Conservation (phyloP, 2,113 vertebrate species). For the Eidolon helvum region DNA sequence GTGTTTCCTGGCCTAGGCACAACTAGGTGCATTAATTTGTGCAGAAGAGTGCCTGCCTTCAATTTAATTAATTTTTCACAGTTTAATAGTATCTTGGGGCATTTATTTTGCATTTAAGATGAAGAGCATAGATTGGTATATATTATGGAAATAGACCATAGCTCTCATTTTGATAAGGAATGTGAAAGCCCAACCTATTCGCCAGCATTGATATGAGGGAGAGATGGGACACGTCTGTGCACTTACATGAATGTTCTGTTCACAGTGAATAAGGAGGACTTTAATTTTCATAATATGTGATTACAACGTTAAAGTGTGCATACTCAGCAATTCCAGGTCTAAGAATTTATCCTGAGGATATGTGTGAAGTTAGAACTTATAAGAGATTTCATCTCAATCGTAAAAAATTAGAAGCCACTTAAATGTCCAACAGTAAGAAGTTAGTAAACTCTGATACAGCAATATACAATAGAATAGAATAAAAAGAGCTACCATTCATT, state of each 20-base stretch:
- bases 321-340: neutral
- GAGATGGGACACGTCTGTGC: neutral
- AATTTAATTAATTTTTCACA: slow-evolving; percentile 62
- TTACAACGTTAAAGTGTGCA: neutral
- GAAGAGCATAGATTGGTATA: slow-evolving; percentile 56
- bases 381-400: neutral
- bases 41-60: slow-evolving; percentile 4
- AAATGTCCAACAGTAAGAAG: neutral
- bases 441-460: neutral
- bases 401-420: neutral
- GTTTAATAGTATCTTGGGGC: slow-evolving; percentile 66
- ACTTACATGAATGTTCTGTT: neutral
- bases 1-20: neutral
- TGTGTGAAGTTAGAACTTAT: neutral
- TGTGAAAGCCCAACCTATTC: neutral
- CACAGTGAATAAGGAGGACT: neutral
- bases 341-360: neutral
- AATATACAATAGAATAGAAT: neutral
- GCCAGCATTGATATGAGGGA: neutral
- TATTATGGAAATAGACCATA: slow-evolving; percentile 53
- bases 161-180: slow-evolving; percentile 43
- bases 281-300: neutral
- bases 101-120: slow-evolving; percentile 70
- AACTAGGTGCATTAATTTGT: slow-evolving; percentile 34
- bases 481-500: neutral